A percentile compares a stretch with the other conserved stretches of the same genome.
Conservation (phyloP, 2,113 vertebrate species). For the Platichthys flesus region DNA sequence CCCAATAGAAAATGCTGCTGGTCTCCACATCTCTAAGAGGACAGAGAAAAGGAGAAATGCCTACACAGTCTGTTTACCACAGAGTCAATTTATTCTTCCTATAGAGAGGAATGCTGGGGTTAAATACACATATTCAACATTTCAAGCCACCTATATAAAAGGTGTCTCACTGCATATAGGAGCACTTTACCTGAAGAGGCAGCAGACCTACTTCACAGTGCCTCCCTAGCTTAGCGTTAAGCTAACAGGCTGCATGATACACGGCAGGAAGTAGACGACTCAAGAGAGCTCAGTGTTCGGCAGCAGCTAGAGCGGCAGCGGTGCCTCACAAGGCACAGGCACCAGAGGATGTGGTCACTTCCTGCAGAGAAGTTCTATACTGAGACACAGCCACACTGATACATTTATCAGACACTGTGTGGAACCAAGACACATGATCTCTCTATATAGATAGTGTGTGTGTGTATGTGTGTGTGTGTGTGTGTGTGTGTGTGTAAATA, state of each 20-base stretch:
- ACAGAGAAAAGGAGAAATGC: conserved; percentile 52
- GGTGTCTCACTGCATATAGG: neutral
- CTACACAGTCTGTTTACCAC: conserved; percentile 30
- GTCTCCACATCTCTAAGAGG: conserved; percentile 49
- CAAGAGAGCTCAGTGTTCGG: conserved; percentile 59
- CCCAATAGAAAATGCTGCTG: conserved; percentile 55
- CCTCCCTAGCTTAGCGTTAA: conserved; percentile 1
- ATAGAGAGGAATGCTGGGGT: neutral
- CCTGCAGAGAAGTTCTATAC: conserved; percentile 73
- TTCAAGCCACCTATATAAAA: neutral
- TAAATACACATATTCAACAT: conserved; percentile 28
- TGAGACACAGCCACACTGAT: conserved; percentile 41
- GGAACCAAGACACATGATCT: neutral
- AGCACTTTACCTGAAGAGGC: conserved; percentile 22
- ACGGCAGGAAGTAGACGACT: conserved; percentile 71
- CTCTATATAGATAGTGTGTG: neutral
- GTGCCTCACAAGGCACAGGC: conserved; percentile 53
- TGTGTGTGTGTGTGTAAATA: no score
- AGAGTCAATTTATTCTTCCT: conserved; percentile 12
- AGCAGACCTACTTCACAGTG: neutral
- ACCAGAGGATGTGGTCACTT: conserved; percentile 79
- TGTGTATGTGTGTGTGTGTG: no score
- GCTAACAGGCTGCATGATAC: conserved; percentile 52
- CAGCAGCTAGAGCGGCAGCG: conserved; percentile 11
- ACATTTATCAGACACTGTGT: neutral